Base-by-base conservation (phyloP, 2,113 vertebrate species). In the Dolichotis patagonum region DNA sequence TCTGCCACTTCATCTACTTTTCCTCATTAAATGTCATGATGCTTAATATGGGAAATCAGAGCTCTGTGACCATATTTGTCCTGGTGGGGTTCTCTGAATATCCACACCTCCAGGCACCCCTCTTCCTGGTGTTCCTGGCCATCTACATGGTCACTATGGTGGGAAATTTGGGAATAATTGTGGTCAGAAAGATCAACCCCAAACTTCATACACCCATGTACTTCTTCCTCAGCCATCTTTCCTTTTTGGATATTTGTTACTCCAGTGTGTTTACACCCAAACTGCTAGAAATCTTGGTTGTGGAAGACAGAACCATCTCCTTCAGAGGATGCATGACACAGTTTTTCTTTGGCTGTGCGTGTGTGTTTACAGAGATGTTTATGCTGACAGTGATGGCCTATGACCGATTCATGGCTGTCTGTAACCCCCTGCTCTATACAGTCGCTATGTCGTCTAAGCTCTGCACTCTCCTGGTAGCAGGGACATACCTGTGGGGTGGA, bases 181-280 rank as follows among this genome's bases (percentile, higher is more conserved):
- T 89, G 35, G 65, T 97, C 56, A 84, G 84, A 56, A 95, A 24
- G 14, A 86, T 96, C 49, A 96, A 96, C 24, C 35, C 91, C 43
- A 93, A 83, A 24, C 90, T 97, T n/a, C 97, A 98, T 16, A 97
- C 81, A 0, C 96, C 95, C 38, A 96, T 97, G 97, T 97, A 96
- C 88, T 97, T 97, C 90, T 98, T 98, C 83, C 97, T 98, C 49
- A 96, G 96, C 9, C 97, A 97, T 12, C 77, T n/a, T n/a, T n/a
- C n/a, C n/a, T n/a, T n/a, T n/a, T n/a, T n/a, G n/a, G n/a, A n/a
- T n/a, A n/a, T n/a, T n/a, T n/a, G n/a, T n/a, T n/a, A n/a, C n/a
- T n/a, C n/a, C n/a, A n/a, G n/a, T n/a, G n/a, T n/a, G n/a, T n/a
- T n/a, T n/a, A n/a, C n/a, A n/a, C n/a, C n/a, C n/a, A n/a, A n/a